Evolutionary conservation across 2,888 invertebrate genomes (phyloP).

Genomic region (Megaustenia siamemsis): DNA sequence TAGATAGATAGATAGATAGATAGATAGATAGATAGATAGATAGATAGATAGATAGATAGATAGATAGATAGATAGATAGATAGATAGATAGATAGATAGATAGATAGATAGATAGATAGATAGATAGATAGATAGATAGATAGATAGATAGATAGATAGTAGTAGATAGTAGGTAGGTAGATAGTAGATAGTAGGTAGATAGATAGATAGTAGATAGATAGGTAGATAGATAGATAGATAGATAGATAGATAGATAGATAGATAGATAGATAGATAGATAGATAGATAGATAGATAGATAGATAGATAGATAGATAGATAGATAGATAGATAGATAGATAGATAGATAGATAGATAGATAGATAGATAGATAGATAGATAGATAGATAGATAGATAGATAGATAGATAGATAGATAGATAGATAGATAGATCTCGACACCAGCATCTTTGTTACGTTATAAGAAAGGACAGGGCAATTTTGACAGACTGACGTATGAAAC

Average conservation of each 20-base stretch:
- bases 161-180: not conserved
- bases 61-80: conserved; percentile 29
- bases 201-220: conserved; percentile 3
- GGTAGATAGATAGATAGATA: conserved; percentile 31
- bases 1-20: conserved; percentile 3
- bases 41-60: conserved; percentile 29
- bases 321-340: not conserved
- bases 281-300: conserved; percentile 28
- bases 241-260: conserved; percentile 35
- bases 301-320: conserved; percentile 21
- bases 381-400: not conserved
- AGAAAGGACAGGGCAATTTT: too few species aligned
- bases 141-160: conserved; percentile 10
- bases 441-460: too few species aligned
- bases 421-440: not conserved
- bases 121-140: conserved; percentile 26
- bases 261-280: conserved; percentile 35
- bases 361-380: not conserved
- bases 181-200: not conserved
- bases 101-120: conserved; percentile 30
- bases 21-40: conserved; percentile 19
- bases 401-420: not conserved
- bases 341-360: not conserved
- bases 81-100: conserved; percentile 34
- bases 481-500: too few species aligned